These are phyloP conservation scores for Tauraco hartlaubi DNA, from an alignment of 2,797 vertebrate species.

Conservation along the genomic window DNA sequence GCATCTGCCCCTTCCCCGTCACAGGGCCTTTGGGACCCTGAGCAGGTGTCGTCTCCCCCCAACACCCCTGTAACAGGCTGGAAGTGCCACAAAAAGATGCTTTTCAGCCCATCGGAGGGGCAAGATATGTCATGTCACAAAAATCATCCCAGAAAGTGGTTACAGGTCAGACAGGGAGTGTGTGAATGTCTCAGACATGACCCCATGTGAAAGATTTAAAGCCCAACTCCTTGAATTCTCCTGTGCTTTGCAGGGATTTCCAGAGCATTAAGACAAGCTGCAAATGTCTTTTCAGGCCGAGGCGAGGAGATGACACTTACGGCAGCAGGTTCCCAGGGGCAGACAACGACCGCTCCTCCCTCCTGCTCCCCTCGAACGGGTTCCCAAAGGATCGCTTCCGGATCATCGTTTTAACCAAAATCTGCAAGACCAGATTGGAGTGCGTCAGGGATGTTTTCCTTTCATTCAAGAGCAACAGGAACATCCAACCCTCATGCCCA, in stretches of 20 bases:
- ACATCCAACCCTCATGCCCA: background rate
- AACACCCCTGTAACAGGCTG: background rate
- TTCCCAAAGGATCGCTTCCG: slow-evolving; percentile 98
- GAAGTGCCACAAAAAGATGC: background rate
- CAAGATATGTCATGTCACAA: background rate
- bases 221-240: background rate
- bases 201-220: background rate
- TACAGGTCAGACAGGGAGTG: background rate
- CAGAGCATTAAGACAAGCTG: background rate
- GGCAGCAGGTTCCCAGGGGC: slow-evolving; percentile 83
- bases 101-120: background rate
- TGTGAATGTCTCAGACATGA: background rate
- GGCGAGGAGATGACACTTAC: slow-evolving; percentile 80
- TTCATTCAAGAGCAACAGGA: background rate
- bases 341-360: slow-evolving; percentile 87
- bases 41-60: background rate
- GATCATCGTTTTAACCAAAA: slow-evolving; percentile 97
- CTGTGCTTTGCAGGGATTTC: background rate
- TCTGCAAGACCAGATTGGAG: slow-evolving; percentile 79
- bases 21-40: rapidly evolving
- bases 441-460: background rate
- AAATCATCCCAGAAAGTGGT: background rate
- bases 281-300: rapidly evolving
- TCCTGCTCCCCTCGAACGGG: slow-evolving; percentile 92
- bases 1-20: background rate